Evolutionary conservation across 2,113 vertebrate species (phyloP), one percentile per base, ranked within the genome.

Genomic region (Lepus europaeus): DNA sequence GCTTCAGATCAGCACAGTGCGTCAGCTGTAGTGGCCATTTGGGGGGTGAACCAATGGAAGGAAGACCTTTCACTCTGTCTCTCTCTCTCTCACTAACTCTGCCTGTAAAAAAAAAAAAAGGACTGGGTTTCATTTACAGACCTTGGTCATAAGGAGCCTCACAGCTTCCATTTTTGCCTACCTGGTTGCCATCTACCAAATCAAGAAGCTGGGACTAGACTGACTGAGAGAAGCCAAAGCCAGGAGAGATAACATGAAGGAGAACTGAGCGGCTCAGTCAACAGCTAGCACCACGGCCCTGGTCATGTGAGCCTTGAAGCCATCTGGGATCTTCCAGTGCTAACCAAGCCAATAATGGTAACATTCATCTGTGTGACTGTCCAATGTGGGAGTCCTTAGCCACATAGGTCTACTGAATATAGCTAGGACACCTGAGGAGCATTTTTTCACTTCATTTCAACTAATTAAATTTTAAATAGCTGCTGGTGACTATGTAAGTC

Each of bases 381-480:
- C 49, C 36, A 93, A 2, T 70, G 16, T 66, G 70, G 63, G 36
- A 56, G 27, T 70, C 53, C 51, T 51, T 90, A 70, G 56, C 56
- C 53, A 90, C 64, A 56, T 7, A n/a, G 23, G 31, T 82, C 82
- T 95, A 29, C 0, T 74, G 89, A 66, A 92, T 92, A n/a, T 86
- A 59, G 6, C 25, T 4, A 89, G 10, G 51, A 25, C 20, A 53
- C 51, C 66, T 83, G 51, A 94, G 83, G 33, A 87, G 25, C 22
- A 73, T 73, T 90, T 89, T 85, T 89, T 91, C 69, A 81, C 36
- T 95, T 92, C 23, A 78, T 39, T 90, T 92, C 90, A 70, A 79
- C n/a, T 83, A 69, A 56, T 59, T 91, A 78, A 79, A 94, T 66
- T 92, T 63, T 79, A 93, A 89, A 86, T 70, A 87, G 84, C 27